Conservation (phyloP, 2,797 vertebrate genomes). For the Ambastaia sidthimunki region DNA sequence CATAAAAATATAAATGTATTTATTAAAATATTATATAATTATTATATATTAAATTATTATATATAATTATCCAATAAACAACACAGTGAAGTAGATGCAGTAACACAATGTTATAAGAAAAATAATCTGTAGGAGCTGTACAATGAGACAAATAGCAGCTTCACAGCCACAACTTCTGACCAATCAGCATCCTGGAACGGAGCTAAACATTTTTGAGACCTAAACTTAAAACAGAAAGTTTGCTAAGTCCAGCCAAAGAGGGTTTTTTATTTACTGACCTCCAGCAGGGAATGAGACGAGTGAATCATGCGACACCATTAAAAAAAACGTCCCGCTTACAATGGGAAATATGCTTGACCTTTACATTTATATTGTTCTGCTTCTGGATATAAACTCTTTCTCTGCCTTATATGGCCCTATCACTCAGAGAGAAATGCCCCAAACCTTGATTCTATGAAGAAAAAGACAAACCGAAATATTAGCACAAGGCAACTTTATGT, state of each 20-base stretch:
- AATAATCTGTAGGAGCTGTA: no score
- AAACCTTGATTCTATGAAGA: conserved; percentile 78
- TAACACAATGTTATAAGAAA: no score
- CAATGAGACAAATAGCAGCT: no score
- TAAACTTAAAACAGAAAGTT: conserved; percentile 50
- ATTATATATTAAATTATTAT: no score
- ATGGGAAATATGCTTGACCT: conserved; percentile 62
- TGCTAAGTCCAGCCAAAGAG: conserved; percentile 70
- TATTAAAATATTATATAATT: no score
- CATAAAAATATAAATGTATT: no score
- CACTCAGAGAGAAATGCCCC: conserved; percentile 78
- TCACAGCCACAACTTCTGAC: no score
- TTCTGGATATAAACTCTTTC: conserved; percentile 76
- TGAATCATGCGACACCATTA: conserved; percentile 52
- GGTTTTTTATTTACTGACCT: conserved; percentile 58
- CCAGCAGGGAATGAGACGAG: conserved; percentile 41
- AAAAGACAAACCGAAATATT: conserved; percentile 76
- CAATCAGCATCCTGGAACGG: no score
- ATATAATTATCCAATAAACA: no score
- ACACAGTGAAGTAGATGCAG: no score
- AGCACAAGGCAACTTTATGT: conserved; percentile 80
- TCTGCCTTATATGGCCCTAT: conserved; percentile 71
- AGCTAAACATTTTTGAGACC: not conserved
- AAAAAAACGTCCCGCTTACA: conserved; percentile 49
- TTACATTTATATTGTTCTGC: conserved; percentile 75